phyloP scores from a whole-genome alignment of 2,888 invertebrate genomes.

The Dolomedes plantarius region DNA sequence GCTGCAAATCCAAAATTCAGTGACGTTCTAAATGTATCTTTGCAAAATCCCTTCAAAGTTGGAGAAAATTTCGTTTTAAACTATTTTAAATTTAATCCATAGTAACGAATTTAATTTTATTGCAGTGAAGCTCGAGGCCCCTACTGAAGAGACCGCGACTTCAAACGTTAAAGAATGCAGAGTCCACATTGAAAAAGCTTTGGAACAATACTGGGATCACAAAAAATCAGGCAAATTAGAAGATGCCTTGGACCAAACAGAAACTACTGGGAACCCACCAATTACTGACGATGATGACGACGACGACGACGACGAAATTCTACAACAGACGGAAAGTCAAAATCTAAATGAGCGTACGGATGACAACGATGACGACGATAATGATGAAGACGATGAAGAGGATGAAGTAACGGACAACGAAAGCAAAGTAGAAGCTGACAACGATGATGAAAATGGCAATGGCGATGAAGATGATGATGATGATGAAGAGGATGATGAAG shows the following conservation, averaged over 20 bases:
- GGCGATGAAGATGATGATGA: constrained; percentile 24
- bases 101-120: too few relatives aligned
- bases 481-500: constrained; percentile 34
- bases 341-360: constrained; percentile 69
- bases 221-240: constrained; percentile 27
- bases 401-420: constrained; percentile 21
- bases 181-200: constrained; percentile 73
- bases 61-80: too few relatives aligned
- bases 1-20: too few relatives aligned
- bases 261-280: constrained; percentile 31
- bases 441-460: constrained; percentile 29
- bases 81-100: too few relatives aligned
- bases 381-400: constrained; percentile 25
- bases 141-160: constrained; percentile 23
- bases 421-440: constrained; percentile 22
- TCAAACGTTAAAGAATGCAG: constrained; percentile 71
- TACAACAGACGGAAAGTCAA: constrained; percentile 3
- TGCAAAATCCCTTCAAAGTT: too few relatives aligned
- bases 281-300: constrained; percentile 56
- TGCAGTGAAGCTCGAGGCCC: constrained; percentile 34
- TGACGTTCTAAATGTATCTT: too few relatives aligned
- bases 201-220: constrained; percentile 72
- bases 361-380: constrained; percentile 58
- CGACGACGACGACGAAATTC: constrained; percentile 51
- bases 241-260: background rate